These are phyloP conservation scores for Ia io DNA, from an alignment of 2,113 vertebrate genomes.

Conservation along the genomic window DNA sequence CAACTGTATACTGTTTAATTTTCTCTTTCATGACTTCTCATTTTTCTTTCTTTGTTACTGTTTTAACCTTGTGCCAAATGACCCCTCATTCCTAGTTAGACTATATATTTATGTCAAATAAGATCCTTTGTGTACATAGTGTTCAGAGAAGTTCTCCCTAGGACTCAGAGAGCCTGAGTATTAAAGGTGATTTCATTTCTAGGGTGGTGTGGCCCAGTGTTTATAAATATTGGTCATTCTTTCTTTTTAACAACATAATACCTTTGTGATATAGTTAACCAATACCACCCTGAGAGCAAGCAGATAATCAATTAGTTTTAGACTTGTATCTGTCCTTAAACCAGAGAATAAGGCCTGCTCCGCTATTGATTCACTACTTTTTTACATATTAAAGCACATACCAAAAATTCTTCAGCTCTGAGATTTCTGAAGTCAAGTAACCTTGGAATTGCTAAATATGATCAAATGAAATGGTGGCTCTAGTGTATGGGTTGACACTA, in stretches of 20 bases:
- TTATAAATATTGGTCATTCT: background rate
- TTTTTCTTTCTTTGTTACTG: background rate
- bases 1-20: background rate
- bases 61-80: conserved; percentile 19
- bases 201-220: background rate
- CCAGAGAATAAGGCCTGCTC: background rate
- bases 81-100: background rate
- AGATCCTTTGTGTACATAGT: background rate
- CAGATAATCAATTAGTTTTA: conserved; percentile 22
- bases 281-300: background rate
- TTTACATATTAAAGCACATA: background rate
- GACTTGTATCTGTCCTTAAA: background rate
- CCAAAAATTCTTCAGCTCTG: background rate
- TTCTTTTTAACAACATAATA: background rate
- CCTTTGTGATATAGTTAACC: background rate
- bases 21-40: background rate
- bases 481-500: background rate
- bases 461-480: background rate
- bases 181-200: background rate
- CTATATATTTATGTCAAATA: background rate
- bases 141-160: background rate
- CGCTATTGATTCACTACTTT: background rate
- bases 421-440: background rate
- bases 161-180: background rate
- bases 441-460: background rate